A percentile compares a stretch with the other conserved stretches of the same genome.
Conservation (phyloP, 2,797 vertebrate genomes). For the Novumbra hubbsi region DNA sequence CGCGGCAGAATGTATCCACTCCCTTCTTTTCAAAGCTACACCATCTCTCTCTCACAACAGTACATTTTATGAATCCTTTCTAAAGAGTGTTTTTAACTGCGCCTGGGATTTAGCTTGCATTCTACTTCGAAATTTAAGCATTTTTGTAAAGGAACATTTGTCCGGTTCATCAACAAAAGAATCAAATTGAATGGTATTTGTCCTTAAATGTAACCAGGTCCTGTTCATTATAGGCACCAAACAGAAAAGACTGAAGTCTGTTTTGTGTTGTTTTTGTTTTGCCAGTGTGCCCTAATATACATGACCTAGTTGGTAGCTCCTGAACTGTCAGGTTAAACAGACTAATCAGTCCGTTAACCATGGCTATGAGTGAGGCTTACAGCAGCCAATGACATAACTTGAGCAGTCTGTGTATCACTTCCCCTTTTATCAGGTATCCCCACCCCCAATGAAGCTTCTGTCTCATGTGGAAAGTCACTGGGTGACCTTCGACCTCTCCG, state of each 20-base stretch:
- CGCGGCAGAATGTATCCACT: background rate
- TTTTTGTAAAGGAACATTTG: slow-evolving; percentile 17
- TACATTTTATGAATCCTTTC: slow-evolving; percentile 1
- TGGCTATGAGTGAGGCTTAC: background rate
- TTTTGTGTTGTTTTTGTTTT: background rate
- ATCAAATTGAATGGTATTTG: background rate
- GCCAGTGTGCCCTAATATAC: background rate
- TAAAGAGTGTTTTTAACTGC: slow-evolving; percentile 21
- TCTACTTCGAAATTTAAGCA: background rate
- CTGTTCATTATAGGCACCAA: background rate
- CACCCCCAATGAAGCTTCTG: background rate
- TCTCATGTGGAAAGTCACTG: slow-evolving; percentile 6
- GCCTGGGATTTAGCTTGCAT: slow-evolving; percentile 28
- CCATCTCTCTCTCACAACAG: background rate
- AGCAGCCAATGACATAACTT: background rate
- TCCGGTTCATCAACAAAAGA: slow-evolving; percentile 8
- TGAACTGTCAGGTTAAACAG: background rate
- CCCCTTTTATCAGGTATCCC: background rate
- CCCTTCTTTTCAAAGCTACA: background rate
- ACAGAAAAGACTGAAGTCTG: background rate
- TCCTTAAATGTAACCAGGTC: slow-evolving; percentile 12
- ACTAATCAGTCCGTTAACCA: background rate
- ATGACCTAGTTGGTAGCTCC: background rate
- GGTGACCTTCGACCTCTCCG: background rate
- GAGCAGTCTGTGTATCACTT: background rate